phyloP scores from a whole-genome alignment of 2,888 invertebrate genomes.

The Rhamnusium bicolor region DNA sequence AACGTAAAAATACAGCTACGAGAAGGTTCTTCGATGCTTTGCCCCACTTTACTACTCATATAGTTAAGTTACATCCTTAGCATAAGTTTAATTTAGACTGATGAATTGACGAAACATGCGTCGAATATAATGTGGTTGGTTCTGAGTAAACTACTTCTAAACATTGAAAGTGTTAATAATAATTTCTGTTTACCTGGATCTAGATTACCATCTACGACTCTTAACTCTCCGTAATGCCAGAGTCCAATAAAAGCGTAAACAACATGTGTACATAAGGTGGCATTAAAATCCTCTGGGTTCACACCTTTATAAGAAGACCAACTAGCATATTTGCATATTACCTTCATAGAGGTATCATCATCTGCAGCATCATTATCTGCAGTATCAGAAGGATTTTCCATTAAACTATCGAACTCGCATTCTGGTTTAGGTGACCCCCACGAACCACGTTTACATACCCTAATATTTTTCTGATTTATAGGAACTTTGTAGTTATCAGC shows the following conservation, averaged over 20 bases:
- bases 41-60: no score
- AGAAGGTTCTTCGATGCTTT: no score
- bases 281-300: conserved; percentile 53
- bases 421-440: neutral
- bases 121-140: no score
- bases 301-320: conserved; percentile 50
- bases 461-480: neutral
- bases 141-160: no score
- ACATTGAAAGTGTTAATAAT: no score
- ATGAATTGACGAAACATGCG: no score
- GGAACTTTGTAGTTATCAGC: conserved; percentile 21
- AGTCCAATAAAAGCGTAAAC: conserved; percentile 55
- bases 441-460: neutral
- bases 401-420: neutral
- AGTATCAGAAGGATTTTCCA: neutral
- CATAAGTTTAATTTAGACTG: no score
- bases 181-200: conserved; percentile 48
- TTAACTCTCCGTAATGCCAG: conserved; percentile 52
- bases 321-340: conserved; percentile 58
- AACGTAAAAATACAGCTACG: no score
- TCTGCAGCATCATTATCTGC: neutral
- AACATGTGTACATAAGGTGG: conserved; percentile 55
- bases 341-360: conserved; percentile 34
- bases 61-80: no score
- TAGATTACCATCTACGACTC: conserved; percentile 47